phyloP scores from a whole-genome alignment of 2,113 vertebrate genomes.

The Lipotes vexillifer region DNA sequence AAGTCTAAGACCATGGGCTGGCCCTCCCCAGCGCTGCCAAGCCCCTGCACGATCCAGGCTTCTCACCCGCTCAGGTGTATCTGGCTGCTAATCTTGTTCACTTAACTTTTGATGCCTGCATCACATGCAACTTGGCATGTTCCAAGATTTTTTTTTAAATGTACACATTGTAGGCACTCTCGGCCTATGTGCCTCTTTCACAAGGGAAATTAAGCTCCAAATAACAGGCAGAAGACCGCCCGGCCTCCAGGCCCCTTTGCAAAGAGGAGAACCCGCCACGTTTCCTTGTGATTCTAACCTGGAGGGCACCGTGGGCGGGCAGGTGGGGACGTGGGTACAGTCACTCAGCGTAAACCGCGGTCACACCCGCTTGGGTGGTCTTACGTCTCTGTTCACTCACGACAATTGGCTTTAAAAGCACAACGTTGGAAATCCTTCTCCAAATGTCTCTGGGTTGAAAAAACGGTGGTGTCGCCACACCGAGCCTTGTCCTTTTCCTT shows the following conservation, averaged over 20 bases:
- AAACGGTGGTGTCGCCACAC: not conserved
- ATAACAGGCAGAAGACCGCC: not conserved
- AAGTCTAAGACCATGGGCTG: not conserved
- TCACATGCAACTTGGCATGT: not conserved
- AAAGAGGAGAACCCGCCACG: not conserved
- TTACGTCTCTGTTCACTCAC: not conserved
- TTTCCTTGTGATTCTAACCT: not conserved
- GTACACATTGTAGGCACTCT: too few relatives aligned
- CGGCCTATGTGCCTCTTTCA: not conserved
- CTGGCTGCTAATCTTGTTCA: not conserved
- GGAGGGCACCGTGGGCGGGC: too few relatives aligned
- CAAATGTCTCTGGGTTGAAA: not conserved
- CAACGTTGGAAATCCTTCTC: not conserved
- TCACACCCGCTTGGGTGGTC: not conserved
- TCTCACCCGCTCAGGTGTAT: not conserved
- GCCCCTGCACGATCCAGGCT: not conserved
- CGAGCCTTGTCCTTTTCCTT: not conserved
- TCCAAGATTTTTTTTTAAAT: not conserved
- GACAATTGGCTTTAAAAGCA: not conserved
- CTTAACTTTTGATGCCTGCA: not conserved
- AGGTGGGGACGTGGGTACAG: rapidly evolving
- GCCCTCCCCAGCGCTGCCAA: rapidly evolving
- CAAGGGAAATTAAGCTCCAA: not conserved
- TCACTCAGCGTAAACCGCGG: rapidly evolving
- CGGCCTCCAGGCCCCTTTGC: not conserved